Conservation (phyloP, 2,113 vertebrate species). For the Coracopsis vasa region DNA sequence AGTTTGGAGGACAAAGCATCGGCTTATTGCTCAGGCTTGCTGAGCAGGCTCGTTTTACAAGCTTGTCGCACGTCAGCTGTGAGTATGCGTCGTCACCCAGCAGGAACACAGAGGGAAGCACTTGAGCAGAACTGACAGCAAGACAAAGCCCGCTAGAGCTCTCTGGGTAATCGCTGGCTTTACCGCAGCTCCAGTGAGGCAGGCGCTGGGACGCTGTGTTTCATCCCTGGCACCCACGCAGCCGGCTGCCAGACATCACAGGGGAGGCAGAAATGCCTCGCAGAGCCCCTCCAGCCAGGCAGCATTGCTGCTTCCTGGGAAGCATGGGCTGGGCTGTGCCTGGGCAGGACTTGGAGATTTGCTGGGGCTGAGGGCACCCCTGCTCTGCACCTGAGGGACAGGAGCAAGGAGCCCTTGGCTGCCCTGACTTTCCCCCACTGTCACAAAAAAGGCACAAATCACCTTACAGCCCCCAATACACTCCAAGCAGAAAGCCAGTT, state of each 20-base stretch:
- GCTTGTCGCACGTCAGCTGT: background rate
- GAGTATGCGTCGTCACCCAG: background rate
- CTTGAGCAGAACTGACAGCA: background rate
- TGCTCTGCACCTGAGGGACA: background rate
- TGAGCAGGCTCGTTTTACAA: background rate
- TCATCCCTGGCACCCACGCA: accelerated
- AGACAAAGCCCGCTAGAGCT: background rate
- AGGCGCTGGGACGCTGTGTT: background rate
- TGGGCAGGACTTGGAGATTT: accelerated
- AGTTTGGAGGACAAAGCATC: background rate
- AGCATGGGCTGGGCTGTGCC: background rate
- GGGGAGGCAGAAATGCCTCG: accelerated
- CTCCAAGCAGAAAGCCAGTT: background rate
- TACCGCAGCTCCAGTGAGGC: background rate
- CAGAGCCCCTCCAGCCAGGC: background rate
- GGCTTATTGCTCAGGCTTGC: accelerated
- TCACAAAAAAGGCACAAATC: background rate
- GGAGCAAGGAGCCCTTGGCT: background rate
- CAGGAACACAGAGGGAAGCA: background rate
- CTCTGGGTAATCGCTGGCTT: background rate
- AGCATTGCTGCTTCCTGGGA: accelerated
- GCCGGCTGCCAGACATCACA: background rate
- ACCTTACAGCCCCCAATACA: background rate
- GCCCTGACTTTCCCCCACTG: background rate
- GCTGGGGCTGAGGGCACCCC: background rate